Evolutionary conservation across 2,888 invertebrate species (phyloP).

Genomic region (Parnassius glacialis): DNA sequence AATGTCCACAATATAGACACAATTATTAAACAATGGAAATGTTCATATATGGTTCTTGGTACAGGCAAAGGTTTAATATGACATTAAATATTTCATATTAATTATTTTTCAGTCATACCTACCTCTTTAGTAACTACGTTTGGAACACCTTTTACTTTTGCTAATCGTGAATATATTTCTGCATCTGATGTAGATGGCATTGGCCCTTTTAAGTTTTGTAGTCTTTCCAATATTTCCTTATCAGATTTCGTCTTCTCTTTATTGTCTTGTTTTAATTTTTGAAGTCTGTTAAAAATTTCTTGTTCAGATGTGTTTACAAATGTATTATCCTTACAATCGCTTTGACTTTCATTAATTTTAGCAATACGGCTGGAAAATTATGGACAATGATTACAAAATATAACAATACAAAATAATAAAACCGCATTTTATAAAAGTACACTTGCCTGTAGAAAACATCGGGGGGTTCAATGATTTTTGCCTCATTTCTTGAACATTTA

Average conservation of each 20-base stretch:
- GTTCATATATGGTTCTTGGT: too few species aligned
- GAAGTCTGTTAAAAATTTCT: conserved; percentile 84
- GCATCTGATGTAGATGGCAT: conserved; percentile 79
- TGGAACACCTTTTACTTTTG: conserved; percentile 84
- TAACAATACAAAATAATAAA: not conserved
- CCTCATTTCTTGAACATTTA: conserved; percentile 55
- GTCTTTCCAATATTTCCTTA: conserved; percentile 51
- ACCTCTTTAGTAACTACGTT: conserved; percentile 48
- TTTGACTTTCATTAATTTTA: conserved; percentile 31
- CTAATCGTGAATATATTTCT: conserved; percentile 84
- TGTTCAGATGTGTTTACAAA: conserved; percentile 75
- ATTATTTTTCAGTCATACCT: not conserved
- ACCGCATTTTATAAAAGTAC: conserved; percentile 7
- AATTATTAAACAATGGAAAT: too few species aligned
- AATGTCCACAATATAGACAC: too few species aligned
- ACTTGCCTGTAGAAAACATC: conserved; percentile 81
- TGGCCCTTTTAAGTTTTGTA: conserved; percentile 58
- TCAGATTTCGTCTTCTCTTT: conserved; percentile 40
- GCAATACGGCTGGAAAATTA: conserved; percentile 39
- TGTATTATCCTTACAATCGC: conserved; percentile 27
- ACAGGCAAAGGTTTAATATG: too few species aligned
- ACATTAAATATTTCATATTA: too few species aligned
- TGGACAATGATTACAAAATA: not conserved
- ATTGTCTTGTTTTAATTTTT: conserved; percentile 83
- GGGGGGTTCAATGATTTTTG: conserved; percentile 60